These are phyloP conservation scores for Catocala nupta DNA, from an alignment of 2,888 invertebrate species.

Conservation along the genomic window DNA sequence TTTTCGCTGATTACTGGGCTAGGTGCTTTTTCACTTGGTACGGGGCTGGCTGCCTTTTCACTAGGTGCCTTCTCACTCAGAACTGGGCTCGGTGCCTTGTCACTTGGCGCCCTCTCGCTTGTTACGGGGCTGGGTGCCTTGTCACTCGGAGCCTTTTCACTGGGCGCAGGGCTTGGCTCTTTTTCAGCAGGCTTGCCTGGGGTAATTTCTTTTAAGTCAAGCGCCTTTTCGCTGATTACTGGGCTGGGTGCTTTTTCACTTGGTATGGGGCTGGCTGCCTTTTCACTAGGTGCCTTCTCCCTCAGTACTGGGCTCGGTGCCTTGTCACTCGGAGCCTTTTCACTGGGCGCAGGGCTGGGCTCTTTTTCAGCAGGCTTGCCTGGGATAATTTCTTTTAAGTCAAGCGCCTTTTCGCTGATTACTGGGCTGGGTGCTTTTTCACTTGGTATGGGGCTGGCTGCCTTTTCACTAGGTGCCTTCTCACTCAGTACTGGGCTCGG, in stretches of 20 bases:
- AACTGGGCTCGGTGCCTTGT: conserved; percentile 11
- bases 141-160: conserved; percentile 1
- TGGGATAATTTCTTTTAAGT: conserved; percentile 3
- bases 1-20: conserved; percentile 13
- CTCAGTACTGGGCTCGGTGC: conserved; percentile 1
- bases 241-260: conserved; percentile 5
- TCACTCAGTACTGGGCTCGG: conserved; percentile 12
- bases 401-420: conserved; percentile 11
- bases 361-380: conserved; percentile 18
- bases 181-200: conserved; percentile 13
- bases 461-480: conserved; percentile 22
- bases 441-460: conserved; percentile 17
- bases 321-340: conserved; percentile 20
- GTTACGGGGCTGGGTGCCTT: neutral
- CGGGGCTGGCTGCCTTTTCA: conserved; percentile 18
- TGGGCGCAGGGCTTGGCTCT: conserved; percentile 17
- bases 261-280: neutral
- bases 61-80: conserved; percentile 14
- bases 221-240: neutral
- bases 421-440: conserved; percentile 5
- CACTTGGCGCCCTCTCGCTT: neutral
- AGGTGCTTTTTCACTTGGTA: neutral
- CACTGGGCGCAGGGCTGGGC: conserved; percentile 4
- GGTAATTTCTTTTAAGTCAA: no score
- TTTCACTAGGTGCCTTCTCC: conserved; percentile 17